A percentile compares a stretch with the other conserved stretches of the same genome.
Evolutionary conservation across 2,113 vertebrate species (phyloP).

Genomic region (Reinhardtius hippoglossoides): DNA sequence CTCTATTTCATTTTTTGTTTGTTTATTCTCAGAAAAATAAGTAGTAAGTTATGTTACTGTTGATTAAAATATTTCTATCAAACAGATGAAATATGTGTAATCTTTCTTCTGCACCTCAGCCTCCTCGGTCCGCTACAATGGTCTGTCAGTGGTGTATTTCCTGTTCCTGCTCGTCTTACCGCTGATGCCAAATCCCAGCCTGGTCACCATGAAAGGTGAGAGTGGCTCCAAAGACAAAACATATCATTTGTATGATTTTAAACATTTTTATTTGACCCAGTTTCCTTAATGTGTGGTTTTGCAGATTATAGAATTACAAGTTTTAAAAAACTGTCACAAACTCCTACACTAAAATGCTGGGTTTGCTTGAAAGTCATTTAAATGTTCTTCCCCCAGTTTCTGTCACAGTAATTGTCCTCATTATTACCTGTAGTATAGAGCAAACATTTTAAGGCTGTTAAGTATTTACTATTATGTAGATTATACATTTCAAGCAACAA

Average conservation of each 20-base stretch:
- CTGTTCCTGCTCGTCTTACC: constrained; percentile 77
- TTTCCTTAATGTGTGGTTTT: not conserved
- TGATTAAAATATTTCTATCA: not conserved
- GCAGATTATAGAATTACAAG: not conserved
- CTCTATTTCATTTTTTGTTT: too few relatives aligned
- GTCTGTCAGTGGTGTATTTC: constrained; percentile 79
- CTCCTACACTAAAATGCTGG: not conserved
- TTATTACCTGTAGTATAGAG: too few relatives aligned
- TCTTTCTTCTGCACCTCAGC: constrained; percentile 65
- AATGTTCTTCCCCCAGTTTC: not conserved
- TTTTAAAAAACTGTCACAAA: not conserved
- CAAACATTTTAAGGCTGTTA: too few relatives aligned
- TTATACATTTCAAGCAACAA: too few relatives aligned
- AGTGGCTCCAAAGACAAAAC: not conserved
- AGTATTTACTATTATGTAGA: too few relatives aligned
- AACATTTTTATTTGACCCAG: not conserved
- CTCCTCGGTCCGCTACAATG: constrained; percentile 75
- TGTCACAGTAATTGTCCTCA: too few relatives aligned
- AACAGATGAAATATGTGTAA: not conserved
- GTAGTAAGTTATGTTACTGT: not conserved
- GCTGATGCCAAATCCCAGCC: constrained; percentile 67
- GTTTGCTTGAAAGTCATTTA: not conserved
- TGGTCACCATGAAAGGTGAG: constrained; percentile 74
- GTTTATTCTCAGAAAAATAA: too few relatives aligned
- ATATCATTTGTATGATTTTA: not conserved